Evolutionary conservation across 1,140 invertebrate species (phyloP).

Genomic region (Drosophila dunni): DNA sequence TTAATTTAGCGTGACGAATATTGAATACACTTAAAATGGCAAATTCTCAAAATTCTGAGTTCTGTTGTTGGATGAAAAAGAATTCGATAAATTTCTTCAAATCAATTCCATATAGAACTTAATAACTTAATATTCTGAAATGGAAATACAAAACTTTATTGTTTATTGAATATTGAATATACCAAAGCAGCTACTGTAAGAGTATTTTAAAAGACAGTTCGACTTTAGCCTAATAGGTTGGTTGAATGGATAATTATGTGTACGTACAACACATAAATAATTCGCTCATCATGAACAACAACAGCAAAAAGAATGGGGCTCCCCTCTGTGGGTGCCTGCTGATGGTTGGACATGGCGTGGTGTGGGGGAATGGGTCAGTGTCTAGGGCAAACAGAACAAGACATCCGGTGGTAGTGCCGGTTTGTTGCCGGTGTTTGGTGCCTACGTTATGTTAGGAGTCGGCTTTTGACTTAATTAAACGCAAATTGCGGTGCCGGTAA

Average conservation of each 20-base stretch:
- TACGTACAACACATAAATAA: slow-evolving; percentile 80
- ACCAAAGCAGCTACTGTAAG: not conserved
- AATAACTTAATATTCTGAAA: too few relatives aligned
- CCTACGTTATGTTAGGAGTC: slow-evolving; percentile 12
- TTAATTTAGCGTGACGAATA: slow-evolving; percentile 19
- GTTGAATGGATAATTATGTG: slow-evolving; percentile 74
- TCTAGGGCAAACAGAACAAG: slow-evolving; percentile 71
- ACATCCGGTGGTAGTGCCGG: slow-evolving; percentile 66
- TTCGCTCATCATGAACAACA: slow-evolving; percentile 56
- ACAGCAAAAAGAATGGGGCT: not conserved
- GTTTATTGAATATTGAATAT: too few relatives aligned
- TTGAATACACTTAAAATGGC: not conserved
- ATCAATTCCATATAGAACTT: too few relatives aligned
- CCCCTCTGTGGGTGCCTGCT: too few relatives aligned
- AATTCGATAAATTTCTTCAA: too few relatives aligned
- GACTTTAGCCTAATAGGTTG: slow-evolving; percentile 31
- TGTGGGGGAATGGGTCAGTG: slow-evolving; percentile 23
- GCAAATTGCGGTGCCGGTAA: slow-evolving; percentile 69
- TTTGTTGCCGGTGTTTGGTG: slow-evolving; percentile 6
- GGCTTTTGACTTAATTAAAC: slow-evolving; percentile 74
- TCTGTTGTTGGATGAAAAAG: too few relatives aligned
- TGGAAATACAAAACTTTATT: too few relatives aligned
- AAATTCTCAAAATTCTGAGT: not conserved
- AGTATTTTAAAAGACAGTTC: slow-evolving; percentile 42
- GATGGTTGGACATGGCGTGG: not conserved